Evolutionary conservation across 1,140 invertebrate species (phyloP).

Genomic region (Pseudomyrmex sp.): DNA sequence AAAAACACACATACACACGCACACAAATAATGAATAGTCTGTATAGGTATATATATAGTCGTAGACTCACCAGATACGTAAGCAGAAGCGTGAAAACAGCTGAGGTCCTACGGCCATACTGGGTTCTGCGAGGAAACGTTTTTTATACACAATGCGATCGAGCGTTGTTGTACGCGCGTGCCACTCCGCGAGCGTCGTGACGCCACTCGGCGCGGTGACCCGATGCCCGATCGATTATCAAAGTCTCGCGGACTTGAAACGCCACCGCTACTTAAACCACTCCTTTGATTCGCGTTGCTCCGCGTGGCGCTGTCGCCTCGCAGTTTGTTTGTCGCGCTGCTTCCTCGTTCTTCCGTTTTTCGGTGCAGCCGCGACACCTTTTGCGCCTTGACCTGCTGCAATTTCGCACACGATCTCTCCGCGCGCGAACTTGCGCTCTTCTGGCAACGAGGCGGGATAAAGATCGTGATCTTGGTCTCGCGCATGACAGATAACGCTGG

Average conservation of each 20-base stretch:
- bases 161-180: constrained; percentile 33
- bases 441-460: neutral
- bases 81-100: constrained; percentile 80
- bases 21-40: neutral
- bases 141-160: constrained; percentile 43
- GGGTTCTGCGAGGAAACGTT: constrained; percentile 65
- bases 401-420: neutral
- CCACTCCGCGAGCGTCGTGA: constrained; percentile 47
- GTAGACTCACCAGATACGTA: constrained; percentile 80
- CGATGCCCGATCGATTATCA: constrained; percentile 64
- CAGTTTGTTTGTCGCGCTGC: no score
- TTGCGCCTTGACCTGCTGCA: no score
- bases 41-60: neutral
- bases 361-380: no score
- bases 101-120: constrained; percentile 81
- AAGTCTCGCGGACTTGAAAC: constrained; percentile 24
- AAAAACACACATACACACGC: neutral
- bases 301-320: constrained; percentile 17
- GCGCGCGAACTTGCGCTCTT: neutral
- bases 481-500: neutral
- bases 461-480: constrained; percentile 16
- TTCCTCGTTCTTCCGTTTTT: no score
- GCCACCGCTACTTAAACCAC: neutral
- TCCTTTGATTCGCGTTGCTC: constrained; percentile 40
- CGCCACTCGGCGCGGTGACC: constrained; percentile 47